Conservation (phyloP, 2,888 invertebrate species). For the Mantis religiosa region DNA sequence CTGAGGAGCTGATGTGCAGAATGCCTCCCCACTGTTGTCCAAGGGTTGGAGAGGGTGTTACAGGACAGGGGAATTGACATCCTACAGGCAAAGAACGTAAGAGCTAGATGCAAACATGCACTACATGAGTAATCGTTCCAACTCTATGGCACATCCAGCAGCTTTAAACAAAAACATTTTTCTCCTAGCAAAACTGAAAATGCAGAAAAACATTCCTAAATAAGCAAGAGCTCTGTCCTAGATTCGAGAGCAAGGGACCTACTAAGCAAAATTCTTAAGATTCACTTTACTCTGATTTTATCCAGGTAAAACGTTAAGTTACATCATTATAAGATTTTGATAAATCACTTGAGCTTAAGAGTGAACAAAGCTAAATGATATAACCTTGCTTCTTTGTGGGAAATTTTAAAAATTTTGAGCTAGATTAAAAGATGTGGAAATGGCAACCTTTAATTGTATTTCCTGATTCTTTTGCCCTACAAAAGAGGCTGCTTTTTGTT, state of each 20-base stretch:
- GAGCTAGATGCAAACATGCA: background rate
- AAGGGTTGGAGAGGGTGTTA: background rate
- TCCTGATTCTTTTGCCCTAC: no score
- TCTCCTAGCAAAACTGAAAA: background rate
- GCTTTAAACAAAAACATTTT: background rate
- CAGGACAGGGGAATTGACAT: background rate
- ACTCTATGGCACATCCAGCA: background rate
- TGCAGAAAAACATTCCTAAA: background rate
- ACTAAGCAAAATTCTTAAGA: background rate
- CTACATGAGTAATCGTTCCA: background rate
- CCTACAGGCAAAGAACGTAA: background rate
- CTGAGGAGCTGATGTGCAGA: background rate
- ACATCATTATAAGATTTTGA: no score
- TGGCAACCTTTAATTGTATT: no score
- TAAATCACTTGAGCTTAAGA: no score
- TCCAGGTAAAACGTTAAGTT: no score
- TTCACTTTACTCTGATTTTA: no score
- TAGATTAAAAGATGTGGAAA: no score
- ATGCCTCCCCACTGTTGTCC: background rate
- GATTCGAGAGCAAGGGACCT: background rate
- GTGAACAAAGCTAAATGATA: no score
- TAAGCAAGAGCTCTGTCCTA: background rate
- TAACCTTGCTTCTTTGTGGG: no score
- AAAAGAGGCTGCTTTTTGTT: no score
- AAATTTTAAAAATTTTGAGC: no score